Evolutionary conservation across 2,888 invertebrate species (phyloP).

Genomic region (Rhynchonema sp.): DNA sequence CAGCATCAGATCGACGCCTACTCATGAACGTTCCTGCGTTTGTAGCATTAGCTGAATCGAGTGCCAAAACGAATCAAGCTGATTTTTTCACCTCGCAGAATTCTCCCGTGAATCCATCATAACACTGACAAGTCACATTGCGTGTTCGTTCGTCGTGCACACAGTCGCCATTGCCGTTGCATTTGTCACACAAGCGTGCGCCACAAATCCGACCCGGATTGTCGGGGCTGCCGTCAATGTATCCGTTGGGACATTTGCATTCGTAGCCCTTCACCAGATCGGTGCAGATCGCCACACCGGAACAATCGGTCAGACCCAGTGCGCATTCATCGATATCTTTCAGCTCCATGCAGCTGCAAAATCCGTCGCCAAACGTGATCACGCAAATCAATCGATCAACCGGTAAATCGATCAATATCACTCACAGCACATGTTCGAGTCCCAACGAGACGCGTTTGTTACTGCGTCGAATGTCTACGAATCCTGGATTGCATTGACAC

Average conservation of each 20-base stretch:
- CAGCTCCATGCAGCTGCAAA: constrained; percentile 18
- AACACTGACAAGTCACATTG: constrained; percentile 21
- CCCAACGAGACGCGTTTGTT: neutral
- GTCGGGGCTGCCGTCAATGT: constrained; percentile 16
- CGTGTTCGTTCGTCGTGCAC: constrained; percentile 14
- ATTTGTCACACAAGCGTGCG: constrained; percentile 11
- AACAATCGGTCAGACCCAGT: constrained; percentile 26
- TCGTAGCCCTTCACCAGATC: constrained; percentile 22
- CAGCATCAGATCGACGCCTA: too few species aligned
- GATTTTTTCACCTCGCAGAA: constrained; percentile 16
- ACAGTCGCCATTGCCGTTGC: constrained; percentile 25
- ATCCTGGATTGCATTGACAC: constrained; percentile 73
- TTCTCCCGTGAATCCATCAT: constrained; percentile 17
- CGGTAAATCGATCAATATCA: neutral
- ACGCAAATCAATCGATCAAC: neutral
- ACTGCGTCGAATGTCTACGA: constrained; percentile 40
- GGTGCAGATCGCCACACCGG: constrained; percentile 23
- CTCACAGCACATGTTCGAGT: neutral
- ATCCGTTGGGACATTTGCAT: constrained; percentile 23
- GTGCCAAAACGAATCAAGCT: too few species aligned
- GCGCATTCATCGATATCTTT: constrained; percentile 26
- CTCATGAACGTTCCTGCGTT: too few species aligned
- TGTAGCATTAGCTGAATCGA: too few species aligned
- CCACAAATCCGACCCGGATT: constrained; percentile 12
- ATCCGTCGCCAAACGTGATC: too few species aligned